A percentile compares a stretch with the other conserved stretches of the same genome.
Conservation (phyloP, 2,797 vertebrate species). For the Micropoecilia bifurca region DNA sequence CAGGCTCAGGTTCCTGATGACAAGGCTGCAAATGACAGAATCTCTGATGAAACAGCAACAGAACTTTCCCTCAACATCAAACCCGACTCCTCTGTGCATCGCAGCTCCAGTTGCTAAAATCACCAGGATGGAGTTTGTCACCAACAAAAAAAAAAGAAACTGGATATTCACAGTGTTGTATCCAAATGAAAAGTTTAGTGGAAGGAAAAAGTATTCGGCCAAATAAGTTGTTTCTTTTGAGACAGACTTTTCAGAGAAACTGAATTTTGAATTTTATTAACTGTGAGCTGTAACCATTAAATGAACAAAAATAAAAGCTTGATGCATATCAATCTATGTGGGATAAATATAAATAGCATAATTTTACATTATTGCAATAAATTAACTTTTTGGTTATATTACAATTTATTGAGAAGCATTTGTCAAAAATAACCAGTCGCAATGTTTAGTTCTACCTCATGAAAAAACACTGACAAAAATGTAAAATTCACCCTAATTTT, state of each 20-base stretch:
- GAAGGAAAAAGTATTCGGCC: background rate
- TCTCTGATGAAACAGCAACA: constrained; percentile 57
- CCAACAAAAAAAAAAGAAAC: background rate
- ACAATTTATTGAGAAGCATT: background rate
- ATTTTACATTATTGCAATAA: background rate
- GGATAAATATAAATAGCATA: background rate
- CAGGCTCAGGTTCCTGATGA: constrained; percentile 42
- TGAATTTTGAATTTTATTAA: background rate
- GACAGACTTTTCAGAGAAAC: background rate
- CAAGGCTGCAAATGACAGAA: constrained; percentile 48
- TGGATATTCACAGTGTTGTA: background rate
- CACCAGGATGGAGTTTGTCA: constrained; percentile 24
- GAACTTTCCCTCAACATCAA: constrained; percentile 49
- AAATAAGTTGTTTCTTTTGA: background rate
- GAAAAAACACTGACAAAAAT: no score
- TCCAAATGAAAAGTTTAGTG: background rate
- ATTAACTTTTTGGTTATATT: background rate
- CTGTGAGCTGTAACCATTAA: background rate
- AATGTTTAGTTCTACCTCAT: background rate
- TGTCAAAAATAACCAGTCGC: background rate
- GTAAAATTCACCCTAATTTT: background rate
- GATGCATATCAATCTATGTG: background rate
- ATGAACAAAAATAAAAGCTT: background rate
- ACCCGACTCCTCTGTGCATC: constrained; percentile 32
- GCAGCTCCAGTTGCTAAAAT: constrained; percentile 53